A percentile compares a stretch with the other conserved stretches of the same genome.
These are phyloP conservation scores for Homarus americanus DNA, from an alignment of 1,140 invertebrate species.

Conservation along the genomic window DNA sequence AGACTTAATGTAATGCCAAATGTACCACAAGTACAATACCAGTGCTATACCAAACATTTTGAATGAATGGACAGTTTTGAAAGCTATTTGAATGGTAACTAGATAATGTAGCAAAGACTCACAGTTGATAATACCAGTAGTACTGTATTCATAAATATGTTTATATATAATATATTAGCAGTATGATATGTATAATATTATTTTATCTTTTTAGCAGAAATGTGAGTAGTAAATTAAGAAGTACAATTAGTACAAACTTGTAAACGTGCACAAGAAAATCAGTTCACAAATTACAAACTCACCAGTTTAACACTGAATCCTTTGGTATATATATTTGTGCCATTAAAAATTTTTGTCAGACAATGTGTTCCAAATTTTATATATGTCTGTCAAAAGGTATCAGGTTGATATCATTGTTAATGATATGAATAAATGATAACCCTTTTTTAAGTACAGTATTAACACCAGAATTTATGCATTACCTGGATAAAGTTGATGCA, in stretches of 20 bases:
- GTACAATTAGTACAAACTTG: conserved; percentile 36
- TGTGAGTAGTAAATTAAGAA: conserved; percentile 29
- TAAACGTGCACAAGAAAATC: neutral
- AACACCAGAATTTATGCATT: too few species aligned
- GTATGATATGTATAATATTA: neutral
- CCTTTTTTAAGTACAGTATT: too few species aligned
- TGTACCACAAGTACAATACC: conserved; percentile 42
- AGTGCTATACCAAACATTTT: conserved; percentile 42
- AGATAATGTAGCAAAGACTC: neutral
- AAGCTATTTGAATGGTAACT: neutral
- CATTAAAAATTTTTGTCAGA: neutral
- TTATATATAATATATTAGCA: neutral
- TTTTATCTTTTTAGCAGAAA: conserved; percentile 4
- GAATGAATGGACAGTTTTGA: conserved; percentile 13
- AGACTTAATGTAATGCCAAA: conserved; percentile 20
- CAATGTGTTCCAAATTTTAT: neutral
- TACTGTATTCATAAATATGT: neutral
- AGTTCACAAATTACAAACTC: neutral
- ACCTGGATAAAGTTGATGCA: neutral
- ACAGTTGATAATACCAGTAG: neutral
- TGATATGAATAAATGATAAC: neutral
- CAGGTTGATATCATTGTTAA: neutral
- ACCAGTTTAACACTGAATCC: neutral
- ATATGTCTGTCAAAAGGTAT: neutral
- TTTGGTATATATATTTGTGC: neutral